Percentiles rank a stretch among this genome's conserved stretches.
Evolutionary conservation across 1,140 invertebrate species (phyloP).

Genomic region (Heliconius hewitsoni): DNA sequence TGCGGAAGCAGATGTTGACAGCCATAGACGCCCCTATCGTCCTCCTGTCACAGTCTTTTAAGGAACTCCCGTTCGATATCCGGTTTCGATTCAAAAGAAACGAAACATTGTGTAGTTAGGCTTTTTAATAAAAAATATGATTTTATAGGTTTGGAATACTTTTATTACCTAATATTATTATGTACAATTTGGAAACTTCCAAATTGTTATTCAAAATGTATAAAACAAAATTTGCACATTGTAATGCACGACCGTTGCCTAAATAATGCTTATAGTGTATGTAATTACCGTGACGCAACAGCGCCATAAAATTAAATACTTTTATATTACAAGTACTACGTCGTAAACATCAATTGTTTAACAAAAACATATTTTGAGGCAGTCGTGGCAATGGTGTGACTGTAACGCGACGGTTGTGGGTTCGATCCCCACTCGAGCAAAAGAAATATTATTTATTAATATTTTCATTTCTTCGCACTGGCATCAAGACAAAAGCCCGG

Average conservation of each 20-base stretch:
- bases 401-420: too few species aligned
- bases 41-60: constrained; percentile 49
- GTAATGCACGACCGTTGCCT: constrained; percentile 35
- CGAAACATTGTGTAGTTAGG: not conserved
- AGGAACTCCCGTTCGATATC: constrained; percentile 54
- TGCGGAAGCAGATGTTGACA: constrained; percentile 61
- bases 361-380: too few species aligned
- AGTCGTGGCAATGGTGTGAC: too few species aligned
- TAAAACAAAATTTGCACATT: constrained; percentile 22
- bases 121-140: not conserved
- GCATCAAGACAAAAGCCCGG: too few species aligned
- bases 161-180: not conserved
- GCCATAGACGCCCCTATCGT: constrained; percentile 40
- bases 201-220: not conserved
- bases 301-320: constrained; percentile 36
- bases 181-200: not conserved
- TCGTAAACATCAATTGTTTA: too few species aligned
- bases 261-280: constrained; percentile 45
- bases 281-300: constrained; percentile 39
- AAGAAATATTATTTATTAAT: too few species aligned
- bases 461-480: too few species aligned
- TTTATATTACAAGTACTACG: too few species aligned
- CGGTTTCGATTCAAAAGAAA: constrained; percentile 8
- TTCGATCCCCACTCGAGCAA: too few species aligned
- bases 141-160: not conserved